Conservation (phyloP, 2,113 vertebrate genomes). For the Chloebia gouldiae region DNA sequence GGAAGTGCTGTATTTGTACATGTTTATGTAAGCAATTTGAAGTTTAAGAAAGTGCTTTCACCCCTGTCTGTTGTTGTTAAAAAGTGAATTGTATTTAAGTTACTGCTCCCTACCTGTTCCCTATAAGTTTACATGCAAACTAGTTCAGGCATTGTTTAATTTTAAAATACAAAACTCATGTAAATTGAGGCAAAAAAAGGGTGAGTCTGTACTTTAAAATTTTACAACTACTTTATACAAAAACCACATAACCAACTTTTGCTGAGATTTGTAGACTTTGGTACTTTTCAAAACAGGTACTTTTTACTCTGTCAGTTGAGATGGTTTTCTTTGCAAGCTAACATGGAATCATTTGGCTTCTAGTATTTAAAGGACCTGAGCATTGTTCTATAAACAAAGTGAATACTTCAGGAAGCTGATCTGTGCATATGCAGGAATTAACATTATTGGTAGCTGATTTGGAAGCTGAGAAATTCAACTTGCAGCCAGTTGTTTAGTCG, state of each 20-base stretch:
- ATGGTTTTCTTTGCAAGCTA: neutral
- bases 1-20: neutral
- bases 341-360: neutral
- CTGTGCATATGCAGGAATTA: neutral
- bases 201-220: neutral
- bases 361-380: neutral
- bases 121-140: neutral
- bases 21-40: neutral
- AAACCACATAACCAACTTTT: neutral
- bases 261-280: fast-evolving
- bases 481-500: neutral
- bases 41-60: neutral
- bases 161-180: neutral
- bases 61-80: neutral
- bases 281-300: neutral
- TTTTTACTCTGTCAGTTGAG: neutral
- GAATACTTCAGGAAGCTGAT: neutral
- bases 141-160: neutral
- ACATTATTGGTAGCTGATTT: neutral
- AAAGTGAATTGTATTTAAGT: neutral
- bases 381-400: neutral
- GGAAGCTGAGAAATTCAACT: neutral
- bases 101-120: neutral
- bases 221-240: neutral
- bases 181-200: neutral